These are phyloP conservation scores for Tichodroma muraria DNA, from an alignment of 2,113 vertebrate species.

Conservation along the genomic window DNA sequence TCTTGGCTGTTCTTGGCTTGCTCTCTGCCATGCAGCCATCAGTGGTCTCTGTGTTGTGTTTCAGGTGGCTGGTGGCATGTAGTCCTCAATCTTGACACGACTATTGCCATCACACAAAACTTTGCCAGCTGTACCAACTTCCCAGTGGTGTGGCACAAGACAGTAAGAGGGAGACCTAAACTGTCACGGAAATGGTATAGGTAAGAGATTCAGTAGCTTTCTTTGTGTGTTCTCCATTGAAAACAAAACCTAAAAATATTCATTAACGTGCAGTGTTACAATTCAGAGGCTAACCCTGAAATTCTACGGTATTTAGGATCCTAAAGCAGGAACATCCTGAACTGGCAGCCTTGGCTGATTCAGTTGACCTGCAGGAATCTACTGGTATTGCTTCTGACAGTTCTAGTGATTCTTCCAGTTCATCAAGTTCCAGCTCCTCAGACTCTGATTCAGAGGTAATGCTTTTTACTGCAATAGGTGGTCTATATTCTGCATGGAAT, in stretches of 20 bases:
- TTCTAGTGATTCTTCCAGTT: constrained; percentile 96
- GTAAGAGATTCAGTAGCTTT: constrained; percentile 64
- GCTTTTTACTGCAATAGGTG: not conserved
- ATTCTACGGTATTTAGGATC: constrained; percentile 63
- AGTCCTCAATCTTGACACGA: constrained; percentile 92
- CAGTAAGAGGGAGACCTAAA: constrained; percentile 93
- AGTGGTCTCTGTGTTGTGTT: not conserved
- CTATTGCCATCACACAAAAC: constrained; percentile 96
- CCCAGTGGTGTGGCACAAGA: constrained; percentile 99
- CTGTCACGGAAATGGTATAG: constrained; percentile 98
- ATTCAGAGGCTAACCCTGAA: not conserved
- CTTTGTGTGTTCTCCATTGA: not conserved
- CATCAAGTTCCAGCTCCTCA: constrained; percentile 92
- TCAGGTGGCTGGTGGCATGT: constrained; percentile 99
- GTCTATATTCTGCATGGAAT: not conserved
- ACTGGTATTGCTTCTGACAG: constrained; percentile 97
- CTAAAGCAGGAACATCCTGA: constrained; percentile 91
- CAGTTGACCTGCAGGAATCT: constrained; percentile 94
- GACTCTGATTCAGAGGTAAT: constrained; percentile 90
- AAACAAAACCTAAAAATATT: not conserved
- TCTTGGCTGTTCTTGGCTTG: not conserved
- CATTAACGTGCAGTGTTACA: not conserved
- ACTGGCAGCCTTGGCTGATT: constrained; percentile 86
- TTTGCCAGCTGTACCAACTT: constrained; percentile 98
- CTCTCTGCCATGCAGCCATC: not conserved